phyloP scores from a whole-genome alignment of 2,113 vertebrate species.

The Anhinga rufa region DNA sequence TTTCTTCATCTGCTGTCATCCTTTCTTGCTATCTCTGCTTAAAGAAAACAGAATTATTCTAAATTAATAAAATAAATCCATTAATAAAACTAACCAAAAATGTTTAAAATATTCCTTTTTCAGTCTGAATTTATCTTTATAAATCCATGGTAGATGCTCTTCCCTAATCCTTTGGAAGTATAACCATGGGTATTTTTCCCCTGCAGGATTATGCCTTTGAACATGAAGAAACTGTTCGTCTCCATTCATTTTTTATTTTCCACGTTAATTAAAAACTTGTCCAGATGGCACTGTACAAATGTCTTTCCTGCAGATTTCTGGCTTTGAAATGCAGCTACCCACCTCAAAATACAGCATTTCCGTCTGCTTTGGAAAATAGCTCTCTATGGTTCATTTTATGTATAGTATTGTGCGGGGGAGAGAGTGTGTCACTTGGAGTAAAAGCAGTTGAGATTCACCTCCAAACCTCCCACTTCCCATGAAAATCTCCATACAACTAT shows the following conservation, averaged over 20 bases:
- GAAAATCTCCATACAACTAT: neutral
- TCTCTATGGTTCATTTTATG: neutral
- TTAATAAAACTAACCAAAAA: neutral
- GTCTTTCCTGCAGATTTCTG: conserved; percentile 32
- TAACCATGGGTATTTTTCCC: neutral
- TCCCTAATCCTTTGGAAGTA: neutral
- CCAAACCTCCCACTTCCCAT: neutral
- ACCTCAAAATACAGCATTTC: conserved; percentile 27
- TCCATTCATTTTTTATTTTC: conserved; percentile 32
- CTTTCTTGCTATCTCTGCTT: neutral
- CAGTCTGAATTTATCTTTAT: neutral
- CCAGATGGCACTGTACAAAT: conserved; percentile 54
- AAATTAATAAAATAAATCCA: neutral
- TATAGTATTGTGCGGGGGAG: neutral
- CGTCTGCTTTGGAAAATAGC: neutral
- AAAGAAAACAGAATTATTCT: neutral
- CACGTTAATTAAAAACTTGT: conserved; percentile 37
- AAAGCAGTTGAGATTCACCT: neutral
- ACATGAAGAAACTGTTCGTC: neutral
- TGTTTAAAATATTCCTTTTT: neutral
- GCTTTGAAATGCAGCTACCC: conserved; percentile 33
- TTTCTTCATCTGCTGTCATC: neutral
- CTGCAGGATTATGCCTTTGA: neutral
- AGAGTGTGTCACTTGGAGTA: neutral
- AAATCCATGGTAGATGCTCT: neutral